phyloP scores from a whole-genome alignment of 2,888 invertebrate genomes.

The Drosophila hamatofila region DNA sequence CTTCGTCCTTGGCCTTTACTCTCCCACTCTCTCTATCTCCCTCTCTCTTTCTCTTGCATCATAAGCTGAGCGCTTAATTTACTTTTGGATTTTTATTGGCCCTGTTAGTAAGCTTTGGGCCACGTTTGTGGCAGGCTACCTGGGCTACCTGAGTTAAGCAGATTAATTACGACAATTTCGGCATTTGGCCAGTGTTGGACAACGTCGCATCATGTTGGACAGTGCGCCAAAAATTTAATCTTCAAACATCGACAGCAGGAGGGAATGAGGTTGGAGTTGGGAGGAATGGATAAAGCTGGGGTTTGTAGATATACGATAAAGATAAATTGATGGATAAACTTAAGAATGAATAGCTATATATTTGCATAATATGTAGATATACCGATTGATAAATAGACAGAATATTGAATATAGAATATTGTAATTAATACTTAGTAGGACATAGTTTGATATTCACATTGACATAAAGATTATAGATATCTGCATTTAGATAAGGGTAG shows the following conservation, averaged over 20 bases:
- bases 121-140: conserved; percentile 3
- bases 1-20: neutral
- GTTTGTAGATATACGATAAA: neutral
- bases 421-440: too few species aligned
- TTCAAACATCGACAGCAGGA: too few species aligned
- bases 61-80: conserved; percentile 27
- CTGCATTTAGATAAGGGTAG: too few species aligned
- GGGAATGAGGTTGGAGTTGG: neutral
- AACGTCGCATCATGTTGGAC: neutral
- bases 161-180: conserved; percentile 57
- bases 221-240: conserved; percentile 2
- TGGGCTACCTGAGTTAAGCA: conserved; percentile 32
- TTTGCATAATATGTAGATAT: neutral
- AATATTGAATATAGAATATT: too few species aligned
- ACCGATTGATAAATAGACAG: neutral
- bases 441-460: too few species aligned
- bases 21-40: neutral
- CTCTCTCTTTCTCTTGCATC: neutral
- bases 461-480: too few species aligned
- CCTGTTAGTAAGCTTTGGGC: conserved; percentile 10
- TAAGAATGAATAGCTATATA: neutral
- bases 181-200: conserved; percentile 17
- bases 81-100: conserved; percentile 47
- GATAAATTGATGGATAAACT: neutral
- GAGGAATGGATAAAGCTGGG: neutral